These are phyloP conservation scores for Syrmaticus mikado DNA, from an alignment of 2,113 vertebrate genomes.

Conservation along the genomic window DNA sequence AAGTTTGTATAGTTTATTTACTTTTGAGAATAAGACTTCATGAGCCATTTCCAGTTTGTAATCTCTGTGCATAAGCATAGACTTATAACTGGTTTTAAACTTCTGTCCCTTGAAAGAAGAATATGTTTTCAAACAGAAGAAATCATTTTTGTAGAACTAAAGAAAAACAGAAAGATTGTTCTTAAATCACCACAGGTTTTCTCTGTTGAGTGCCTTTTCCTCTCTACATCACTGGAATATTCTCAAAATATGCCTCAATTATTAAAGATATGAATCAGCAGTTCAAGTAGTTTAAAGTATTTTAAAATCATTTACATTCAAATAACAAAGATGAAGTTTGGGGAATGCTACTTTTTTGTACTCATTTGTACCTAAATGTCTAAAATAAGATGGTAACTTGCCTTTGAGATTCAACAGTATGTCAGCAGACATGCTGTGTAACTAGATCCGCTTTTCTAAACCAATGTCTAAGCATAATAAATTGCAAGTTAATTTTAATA, in stretches of 20 bases:
- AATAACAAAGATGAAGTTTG: neutral
- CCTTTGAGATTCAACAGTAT: neutral
- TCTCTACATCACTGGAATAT: neutral
- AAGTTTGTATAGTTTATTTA: neutral
- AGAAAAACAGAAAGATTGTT: neutral
- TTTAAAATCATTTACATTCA: neutral
- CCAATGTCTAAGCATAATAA: neutral
- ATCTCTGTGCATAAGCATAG: neutral
- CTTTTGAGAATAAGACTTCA: neutral
- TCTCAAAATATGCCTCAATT: neutral
- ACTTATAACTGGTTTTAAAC: neutral
- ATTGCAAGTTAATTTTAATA: slow-evolving; percentile 23
- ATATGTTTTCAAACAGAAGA: neutral
- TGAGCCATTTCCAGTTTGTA: neutral
- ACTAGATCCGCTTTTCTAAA: neutral
- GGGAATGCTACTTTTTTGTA: neutral
- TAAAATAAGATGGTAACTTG: neutral
- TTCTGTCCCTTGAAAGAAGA: neutral
- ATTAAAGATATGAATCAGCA: neutral
- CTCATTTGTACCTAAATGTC: neutral
- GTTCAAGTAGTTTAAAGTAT: neutral
- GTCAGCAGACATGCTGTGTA: neutral
- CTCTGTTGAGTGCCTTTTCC: neutral
- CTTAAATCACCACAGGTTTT: neutral
- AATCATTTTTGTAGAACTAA: neutral